phyloP scores from a whole-genome alignment of 2,888 invertebrate species.

The Rhopalosiphum nymphaeae region DNA sequence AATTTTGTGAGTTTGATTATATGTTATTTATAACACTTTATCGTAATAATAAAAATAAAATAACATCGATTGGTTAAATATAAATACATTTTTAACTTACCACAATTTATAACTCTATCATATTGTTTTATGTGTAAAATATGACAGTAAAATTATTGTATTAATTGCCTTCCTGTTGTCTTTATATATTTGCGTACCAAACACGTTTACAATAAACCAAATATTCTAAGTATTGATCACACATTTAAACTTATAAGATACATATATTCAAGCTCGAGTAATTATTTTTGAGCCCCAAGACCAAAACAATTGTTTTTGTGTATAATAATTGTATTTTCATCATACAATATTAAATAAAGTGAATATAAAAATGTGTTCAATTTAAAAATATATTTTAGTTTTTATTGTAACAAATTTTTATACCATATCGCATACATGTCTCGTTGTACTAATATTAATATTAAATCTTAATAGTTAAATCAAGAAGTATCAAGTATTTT shows the following conservation, averaged over 20 bases:
- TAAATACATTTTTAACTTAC: neutral
- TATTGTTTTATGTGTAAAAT: neutral
- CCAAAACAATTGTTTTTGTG: no score
- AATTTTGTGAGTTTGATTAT: conserved; percentile 75
- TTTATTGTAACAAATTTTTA: no score
- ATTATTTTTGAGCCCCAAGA: no score
- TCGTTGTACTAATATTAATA: no score
- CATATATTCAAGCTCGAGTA: neutral
- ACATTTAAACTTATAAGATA: neutral
- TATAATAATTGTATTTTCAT: no score
- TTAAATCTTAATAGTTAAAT: no score
- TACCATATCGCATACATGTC: no score
- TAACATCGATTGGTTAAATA: neutral
- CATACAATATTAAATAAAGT: no score
- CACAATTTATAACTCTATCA: neutral
- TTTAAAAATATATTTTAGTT: no score
- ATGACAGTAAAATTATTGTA: neutral
- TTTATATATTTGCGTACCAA: neutral
- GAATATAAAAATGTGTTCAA: no score
- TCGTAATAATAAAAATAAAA: neutral
- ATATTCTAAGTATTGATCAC: neutral
- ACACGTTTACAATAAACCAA: neutral
- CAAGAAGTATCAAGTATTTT: no score
- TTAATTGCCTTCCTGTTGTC: neutral
- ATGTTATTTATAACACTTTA: neutral